Conservation (phyloP, 2,797 vertebrate genomes). For the Alauda arvensis region DNA sequence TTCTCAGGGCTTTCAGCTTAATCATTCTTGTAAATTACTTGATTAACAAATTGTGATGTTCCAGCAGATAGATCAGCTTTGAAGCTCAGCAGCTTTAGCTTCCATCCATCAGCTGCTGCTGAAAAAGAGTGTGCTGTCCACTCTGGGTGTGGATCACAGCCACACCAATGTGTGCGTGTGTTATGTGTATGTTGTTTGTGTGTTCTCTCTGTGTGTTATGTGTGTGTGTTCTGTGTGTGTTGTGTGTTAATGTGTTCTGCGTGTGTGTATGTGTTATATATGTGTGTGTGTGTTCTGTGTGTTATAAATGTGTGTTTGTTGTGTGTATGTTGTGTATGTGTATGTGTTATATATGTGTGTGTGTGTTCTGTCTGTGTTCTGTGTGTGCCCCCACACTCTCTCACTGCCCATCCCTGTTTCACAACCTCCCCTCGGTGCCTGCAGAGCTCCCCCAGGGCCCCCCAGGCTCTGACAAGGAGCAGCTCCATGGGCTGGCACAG, state of each 20-base stretch:
- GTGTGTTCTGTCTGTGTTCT: background rate
- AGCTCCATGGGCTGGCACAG: background rate
- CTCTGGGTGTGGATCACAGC: accelerated
- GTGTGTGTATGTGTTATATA: too few species aligned
- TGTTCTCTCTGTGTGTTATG: too few species aligned
- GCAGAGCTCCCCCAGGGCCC: background rate
- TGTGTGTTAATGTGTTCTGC: too few species aligned
- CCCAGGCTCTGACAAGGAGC: background rate
- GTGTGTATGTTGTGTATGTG: background rate
- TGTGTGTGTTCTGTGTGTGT: too few species aligned
- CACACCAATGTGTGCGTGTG: accelerated
- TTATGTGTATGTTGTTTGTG: too few species aligned
- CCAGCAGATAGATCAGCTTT: background rate
- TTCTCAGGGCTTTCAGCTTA: background rate
- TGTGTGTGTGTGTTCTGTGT: background rate
- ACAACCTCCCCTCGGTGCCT: background rate
- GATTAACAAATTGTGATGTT: background rate
- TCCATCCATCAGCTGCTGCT: background rate
- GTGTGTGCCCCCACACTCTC: accelerated
- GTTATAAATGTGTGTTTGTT: background rate
- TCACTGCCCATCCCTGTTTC: background rate
- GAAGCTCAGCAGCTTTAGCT: background rate
- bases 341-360: background rate
- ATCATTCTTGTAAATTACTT: background rate
- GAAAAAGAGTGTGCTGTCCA: accelerated